These are phyloP conservation scores for Erythrolamprus reginae DNA, from an alignment of 2,113 vertebrate genomes.

Conservation along the genomic window DNA sequence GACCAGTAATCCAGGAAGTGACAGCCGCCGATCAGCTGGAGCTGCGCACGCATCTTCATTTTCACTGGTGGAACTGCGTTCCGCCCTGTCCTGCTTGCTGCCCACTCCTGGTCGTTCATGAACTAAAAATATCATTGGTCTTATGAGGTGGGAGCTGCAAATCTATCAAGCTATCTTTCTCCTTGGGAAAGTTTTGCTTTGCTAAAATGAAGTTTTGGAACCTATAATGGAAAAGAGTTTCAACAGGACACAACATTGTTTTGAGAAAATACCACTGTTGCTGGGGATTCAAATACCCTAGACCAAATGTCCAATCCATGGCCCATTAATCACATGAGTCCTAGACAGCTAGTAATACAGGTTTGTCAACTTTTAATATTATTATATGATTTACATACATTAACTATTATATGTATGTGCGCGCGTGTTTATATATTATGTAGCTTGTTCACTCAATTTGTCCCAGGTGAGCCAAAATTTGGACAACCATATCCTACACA, in stretches of 20 bases:
- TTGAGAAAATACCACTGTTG: neutral
- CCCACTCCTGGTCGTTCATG: too few species aligned
- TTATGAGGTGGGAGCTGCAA: neutral
- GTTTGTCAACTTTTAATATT: neutral
- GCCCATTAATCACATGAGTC: neutral
- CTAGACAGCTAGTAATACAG: neutral
- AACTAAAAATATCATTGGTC: neutral
- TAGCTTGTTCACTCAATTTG: too few species aligned
- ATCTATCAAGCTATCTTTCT: neutral
- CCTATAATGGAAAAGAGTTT: neutral
- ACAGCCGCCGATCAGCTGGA: too few species aligned
- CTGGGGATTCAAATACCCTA: neutral
- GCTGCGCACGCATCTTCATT: too few species aligned
- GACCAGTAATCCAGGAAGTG: too few species aligned
- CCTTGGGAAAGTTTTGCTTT: neutral
- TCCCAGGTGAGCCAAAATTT: neutral
- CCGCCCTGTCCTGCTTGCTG: too few species aligned
- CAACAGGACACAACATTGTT: neutral
- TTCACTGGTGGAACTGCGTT: too few species aligned
- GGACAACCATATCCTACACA: neutral
- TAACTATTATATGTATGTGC: too few species aligned
- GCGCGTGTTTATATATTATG: too few species aligned
- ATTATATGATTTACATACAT: too few species aligned
- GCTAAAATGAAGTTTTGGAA: neutral
- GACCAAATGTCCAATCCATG: neutral